Conservation (phyloP, 2,797 vertebrate species). For the Novumbra hubbsi region DNA sequence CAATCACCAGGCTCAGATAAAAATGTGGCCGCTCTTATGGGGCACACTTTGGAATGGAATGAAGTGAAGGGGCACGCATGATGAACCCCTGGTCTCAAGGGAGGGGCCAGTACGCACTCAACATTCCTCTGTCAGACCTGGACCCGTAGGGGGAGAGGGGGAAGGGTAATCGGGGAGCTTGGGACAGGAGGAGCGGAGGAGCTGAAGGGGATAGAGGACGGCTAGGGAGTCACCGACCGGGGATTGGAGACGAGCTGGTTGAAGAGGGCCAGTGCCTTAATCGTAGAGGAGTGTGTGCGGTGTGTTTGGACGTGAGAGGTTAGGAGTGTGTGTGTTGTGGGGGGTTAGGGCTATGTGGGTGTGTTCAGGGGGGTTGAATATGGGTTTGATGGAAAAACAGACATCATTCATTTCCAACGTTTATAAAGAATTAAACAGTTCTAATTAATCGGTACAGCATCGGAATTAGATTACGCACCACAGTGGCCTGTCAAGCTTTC, state of each 20-base stretch:
- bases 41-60: slow-evolving; percentile 71
- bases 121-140: slow-evolving; percentile 69
- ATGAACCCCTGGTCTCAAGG: slow-evolving; percentile 62
- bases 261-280: slow-evolving; percentile 4
- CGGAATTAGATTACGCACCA: neutral
- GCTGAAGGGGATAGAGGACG: no score
- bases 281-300: neutral
- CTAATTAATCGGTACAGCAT: neutral
- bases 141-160: slow-evolving; percentile 46
- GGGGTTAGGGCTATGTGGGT: neutral
- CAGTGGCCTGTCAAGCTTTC: neutral
- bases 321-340: neutral
- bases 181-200: neutral
- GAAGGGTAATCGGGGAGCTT: neutral
- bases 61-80: slow-evolving; percentile 45
- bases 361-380: neutral
- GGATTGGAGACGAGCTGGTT: neutral
- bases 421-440: neutral
- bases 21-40: slow-evolving; percentile 69
- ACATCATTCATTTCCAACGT: neutral
- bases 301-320: neutral
- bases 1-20: slow-evolving; percentile 75
- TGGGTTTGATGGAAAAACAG: neutral
- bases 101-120: slow-evolving; percentile 68
- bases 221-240: neutral